A percentile compares a stretch with the other conserved stretches of the same genome.
Conservation (phyloP, 1,140 invertebrate species). For the Pygmarrhopalites habei region DNA sequence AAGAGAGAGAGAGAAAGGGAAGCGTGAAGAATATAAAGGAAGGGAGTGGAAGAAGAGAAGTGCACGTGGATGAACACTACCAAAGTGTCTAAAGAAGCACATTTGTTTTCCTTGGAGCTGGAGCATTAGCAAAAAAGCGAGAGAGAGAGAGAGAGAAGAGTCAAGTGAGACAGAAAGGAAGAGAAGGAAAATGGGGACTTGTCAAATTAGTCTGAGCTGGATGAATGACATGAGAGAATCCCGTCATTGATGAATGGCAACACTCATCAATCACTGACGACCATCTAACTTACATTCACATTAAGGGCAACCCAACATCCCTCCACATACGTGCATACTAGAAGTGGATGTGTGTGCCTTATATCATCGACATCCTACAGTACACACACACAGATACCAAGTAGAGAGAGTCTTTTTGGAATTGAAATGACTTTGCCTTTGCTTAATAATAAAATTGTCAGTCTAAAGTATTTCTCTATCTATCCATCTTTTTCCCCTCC, state of each 20-base stretch:
- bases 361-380: too few relatives aligned
- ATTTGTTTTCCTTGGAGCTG: slow-evolving; percentile 1
- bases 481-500: too few relatives aligned
- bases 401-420: too few relatives aligned
- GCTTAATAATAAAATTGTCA: too few relatives aligned
- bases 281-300: too few relatives aligned
- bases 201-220: slow-evolving; percentile 18
- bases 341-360: too few relatives aligned
- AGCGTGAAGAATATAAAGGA: too few relatives aligned
- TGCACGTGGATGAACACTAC: background rate
- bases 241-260: slow-evolving; percentile 19
- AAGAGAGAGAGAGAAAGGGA: background rate
- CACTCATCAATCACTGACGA: slow-evolving; percentile 25
- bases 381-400: too few relatives aligned
- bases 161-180: background rate
- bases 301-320: too few relatives aligned
- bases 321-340: too few relatives aligned
- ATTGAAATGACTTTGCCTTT: too few relatives aligned
- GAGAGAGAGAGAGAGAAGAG: slow-evolving; percentile 1
- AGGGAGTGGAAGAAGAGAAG: background rate
- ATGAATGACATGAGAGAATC: slow-evolving; percentile 16
- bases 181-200: slow-evolving; percentile 10
- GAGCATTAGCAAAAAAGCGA: background rate
- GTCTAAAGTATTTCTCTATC: too few relatives aligned
- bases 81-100: background rate